These are phyloP conservation scores for Caenorhabditis becei DNA, from an alignment of 2,888 invertebrate genomes.

Conservation along the genomic window DNA sequence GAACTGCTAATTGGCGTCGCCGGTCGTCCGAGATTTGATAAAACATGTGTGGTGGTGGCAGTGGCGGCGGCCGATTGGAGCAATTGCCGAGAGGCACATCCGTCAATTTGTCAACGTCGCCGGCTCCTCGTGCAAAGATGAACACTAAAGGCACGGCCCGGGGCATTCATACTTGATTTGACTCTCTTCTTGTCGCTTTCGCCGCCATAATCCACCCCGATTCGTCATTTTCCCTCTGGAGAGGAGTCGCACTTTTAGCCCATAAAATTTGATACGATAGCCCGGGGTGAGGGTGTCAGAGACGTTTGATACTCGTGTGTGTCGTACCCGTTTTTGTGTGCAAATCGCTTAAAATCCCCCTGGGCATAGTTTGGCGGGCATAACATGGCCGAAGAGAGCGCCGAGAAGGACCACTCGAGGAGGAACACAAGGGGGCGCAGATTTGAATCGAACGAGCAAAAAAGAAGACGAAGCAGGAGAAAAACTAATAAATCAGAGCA, in stretches of 20 bases:
- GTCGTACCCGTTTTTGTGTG: slow-evolving; percentile 23
- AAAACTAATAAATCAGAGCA: slow-evolving; percentile 49
- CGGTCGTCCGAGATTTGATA: slow-evolving; percentile 29
- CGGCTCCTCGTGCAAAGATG: slow-evolving; percentile 17
- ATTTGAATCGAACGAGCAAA: slow-evolving; percentile 5
- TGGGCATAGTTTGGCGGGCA: slow-evolving; percentile 41
- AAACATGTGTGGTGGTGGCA: slow-evolving; percentile 34
- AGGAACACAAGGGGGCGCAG: slow-evolving; percentile 3
- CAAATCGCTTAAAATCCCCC: slow-evolving; percentile 31
- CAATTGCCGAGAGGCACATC: slow-evolving; percentile 25
- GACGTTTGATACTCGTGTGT: slow-evolving; percentile 19
- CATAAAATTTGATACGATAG: slow-evolving; percentile 28
- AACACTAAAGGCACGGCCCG: slow-evolving; percentile 7
- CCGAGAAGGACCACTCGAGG: not conserved
- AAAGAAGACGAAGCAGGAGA: slow-evolving; percentile 1
- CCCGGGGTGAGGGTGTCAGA: slow-evolving; percentile 12
- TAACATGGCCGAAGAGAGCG: slow-evolving; percentile 5
- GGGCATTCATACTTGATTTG: slow-evolving; percentile 42
- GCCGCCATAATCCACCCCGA: slow-evolving; percentile 4
- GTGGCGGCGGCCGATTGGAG: not conserved
- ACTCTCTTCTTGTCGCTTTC: slow-evolving; percentile 3
- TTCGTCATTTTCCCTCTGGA: slow-evolving; percentile 25
- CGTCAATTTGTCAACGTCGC: slow-evolving; percentile 47
- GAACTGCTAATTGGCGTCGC: slow-evolving; percentile 23
- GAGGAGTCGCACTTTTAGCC: slow-evolving; percentile 5